phyloP scores from a whole-genome alignment of 2,888 invertebrate species.

The Hemaris fuciformis region DNA sequence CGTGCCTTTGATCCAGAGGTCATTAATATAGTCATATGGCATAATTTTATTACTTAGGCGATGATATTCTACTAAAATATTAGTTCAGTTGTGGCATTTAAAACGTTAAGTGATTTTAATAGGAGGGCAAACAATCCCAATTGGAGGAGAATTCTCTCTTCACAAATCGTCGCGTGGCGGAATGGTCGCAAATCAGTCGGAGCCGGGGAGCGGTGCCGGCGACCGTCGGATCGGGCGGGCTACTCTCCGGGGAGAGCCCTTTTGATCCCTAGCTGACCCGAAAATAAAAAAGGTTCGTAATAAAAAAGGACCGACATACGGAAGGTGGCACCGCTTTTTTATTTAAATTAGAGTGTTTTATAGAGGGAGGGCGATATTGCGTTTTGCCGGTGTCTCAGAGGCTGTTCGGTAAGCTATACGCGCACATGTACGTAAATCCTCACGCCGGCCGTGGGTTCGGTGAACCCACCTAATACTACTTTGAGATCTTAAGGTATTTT shows the following conservation, averaged over 20 bases:
- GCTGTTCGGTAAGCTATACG: slow-evolving; percentile 65
- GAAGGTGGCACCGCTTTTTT: slow-evolving; percentile 82
- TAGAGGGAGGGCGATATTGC: slow-evolving; percentile 79
- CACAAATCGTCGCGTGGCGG: slow-evolving; percentile 77
- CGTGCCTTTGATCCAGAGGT: slow-evolving; percentile 23
- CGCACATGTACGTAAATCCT: slow-evolving; percentile 58
- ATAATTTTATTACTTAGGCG: not conserved
- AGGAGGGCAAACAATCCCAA: slow-evolving; percentile 74
- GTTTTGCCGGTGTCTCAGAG: slow-evolving; percentile 75
- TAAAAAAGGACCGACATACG: slow-evolving; percentile 81
- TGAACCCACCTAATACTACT: slow-evolving; percentile 63
- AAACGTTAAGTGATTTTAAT: slow-evolving; percentile 76
- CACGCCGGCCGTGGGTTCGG: slow-evolving; percentile 44
- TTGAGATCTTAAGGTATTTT: slow-evolving; percentile 53
- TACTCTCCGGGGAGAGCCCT: slow-evolving; percentile 73
- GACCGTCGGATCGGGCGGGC: slow-evolving; percentile 33
- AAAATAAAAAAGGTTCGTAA: slow-evolving; percentile 81
- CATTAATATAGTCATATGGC: not conserved
- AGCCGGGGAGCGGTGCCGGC: slow-evolving; percentile 43
- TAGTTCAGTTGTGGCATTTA: slow-evolving; percentile 40
- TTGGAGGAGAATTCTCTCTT: slow-evolving; percentile 76
- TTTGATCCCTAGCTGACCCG: slow-evolving; percentile 82
- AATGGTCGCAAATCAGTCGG: slow-evolving; percentile 77
- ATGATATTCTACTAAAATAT: not conserved
- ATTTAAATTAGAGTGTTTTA: slow-evolving; percentile 82